Base-by-base conservation (phyloP, 2,888 invertebrate genomes). In the Torymus tubicola region DNA sequence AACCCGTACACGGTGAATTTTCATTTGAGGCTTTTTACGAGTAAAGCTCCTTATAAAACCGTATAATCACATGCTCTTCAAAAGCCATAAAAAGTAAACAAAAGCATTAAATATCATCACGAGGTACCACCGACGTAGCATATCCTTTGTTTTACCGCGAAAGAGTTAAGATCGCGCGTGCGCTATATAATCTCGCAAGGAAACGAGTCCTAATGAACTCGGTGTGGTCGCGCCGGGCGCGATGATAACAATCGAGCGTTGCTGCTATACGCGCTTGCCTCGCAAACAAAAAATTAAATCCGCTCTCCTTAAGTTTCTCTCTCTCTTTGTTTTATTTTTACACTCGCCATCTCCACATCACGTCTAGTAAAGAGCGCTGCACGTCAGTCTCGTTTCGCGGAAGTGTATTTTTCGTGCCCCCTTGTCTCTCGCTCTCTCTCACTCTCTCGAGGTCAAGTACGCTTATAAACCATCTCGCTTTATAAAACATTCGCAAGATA, bases 121-220 rank as follows among this genome's bases (percentile, higher is more conserved):
- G 16, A 64, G 11, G 31, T 16, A 2, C 79, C 53, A 68, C 58
- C 67, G 58, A 24, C n/a, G 52, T n/a, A 63, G 61, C 21, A 21
- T 5, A 71, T 71, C 58, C 71, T 76, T 81, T 74, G 78, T 70
- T 70, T 74, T 68, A 77, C 64, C 73, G 60, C 65, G 79, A 69
- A 73, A 60, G 65, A 71, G 65, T 71, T 61, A 67, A 80, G 71
- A 76, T 71, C 61, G 70, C 64, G 31, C 42, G 8, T 8, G 42
- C 10, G 42, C 61, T 42, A 63, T 61, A 53, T 73, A 67, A 77
- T 74, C 65, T 58, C 53, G 71, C 65, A 16, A 42, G 55, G 63
- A 21, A 71, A 58, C 60, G 70, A 67, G 75, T 73, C 73, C 60
- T 81, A 81, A 81, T 77, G 76, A 74, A 81, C 76, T 78, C 64